Percentiles rank a stretch among this genome's conserved stretches.
These are phyloP conservation scores for Clarias magur DNA, from an alignment of 2,113 vertebrate genomes.

Conservation along the genomic window DNA sequence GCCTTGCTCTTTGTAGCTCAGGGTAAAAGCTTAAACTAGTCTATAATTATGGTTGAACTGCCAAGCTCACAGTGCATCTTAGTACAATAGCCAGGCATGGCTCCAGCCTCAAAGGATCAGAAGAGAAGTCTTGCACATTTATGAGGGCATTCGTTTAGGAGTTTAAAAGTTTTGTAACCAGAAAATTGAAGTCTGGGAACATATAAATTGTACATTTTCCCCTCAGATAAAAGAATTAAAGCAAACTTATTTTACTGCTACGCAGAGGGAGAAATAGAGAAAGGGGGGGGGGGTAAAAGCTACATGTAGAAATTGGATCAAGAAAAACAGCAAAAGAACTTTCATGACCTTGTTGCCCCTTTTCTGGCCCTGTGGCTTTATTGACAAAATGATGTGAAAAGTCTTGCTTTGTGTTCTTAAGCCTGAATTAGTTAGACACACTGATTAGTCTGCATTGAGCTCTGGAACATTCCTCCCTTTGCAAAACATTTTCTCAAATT, in stretches of 20 bases:
- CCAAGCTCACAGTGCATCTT: slow-evolving; percentile 27
- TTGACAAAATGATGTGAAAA: slow-evolving; percentile 42
- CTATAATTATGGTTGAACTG: slow-evolving; percentile 51
- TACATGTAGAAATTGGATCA: slow-evolving; percentile 32
- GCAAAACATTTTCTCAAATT: slow-evolving; percentile 48
- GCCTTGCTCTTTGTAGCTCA: slow-evolving; percentile 39
- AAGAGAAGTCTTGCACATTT: slow-evolving; percentile 44
- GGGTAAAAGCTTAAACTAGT: slow-evolving; percentile 48
- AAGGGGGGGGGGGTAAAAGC: background rate
- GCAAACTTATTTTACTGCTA: slow-evolving; percentile 34
- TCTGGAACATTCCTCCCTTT: slow-evolving; percentile 47
- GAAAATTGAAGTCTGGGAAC: slow-evolving; percentile 46
- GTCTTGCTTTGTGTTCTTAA: slow-evolving; percentile 39
- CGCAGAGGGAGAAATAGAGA: slow-evolving; percentile 2
- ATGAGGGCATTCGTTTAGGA: slow-evolving; percentile 48
- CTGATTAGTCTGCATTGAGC: slow-evolving; percentile 47
- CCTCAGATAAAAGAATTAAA: slow-evolving; percentile 29
- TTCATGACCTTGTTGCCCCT: background rate
- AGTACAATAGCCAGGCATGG: slow-evolving; percentile 50
- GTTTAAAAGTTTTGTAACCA: slow-evolving; percentile 39
- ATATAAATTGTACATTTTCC: slow-evolving; percentile 47
- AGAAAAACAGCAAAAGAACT: slow-evolving; percentile 19
- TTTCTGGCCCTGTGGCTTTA: background rate
- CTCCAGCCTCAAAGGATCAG: slow-evolving; percentile 46
- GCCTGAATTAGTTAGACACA: slow-evolving; percentile 49